Conservation (phyloP, 2,888 invertebrate species). For the Drosophila meridiana region DNA sequence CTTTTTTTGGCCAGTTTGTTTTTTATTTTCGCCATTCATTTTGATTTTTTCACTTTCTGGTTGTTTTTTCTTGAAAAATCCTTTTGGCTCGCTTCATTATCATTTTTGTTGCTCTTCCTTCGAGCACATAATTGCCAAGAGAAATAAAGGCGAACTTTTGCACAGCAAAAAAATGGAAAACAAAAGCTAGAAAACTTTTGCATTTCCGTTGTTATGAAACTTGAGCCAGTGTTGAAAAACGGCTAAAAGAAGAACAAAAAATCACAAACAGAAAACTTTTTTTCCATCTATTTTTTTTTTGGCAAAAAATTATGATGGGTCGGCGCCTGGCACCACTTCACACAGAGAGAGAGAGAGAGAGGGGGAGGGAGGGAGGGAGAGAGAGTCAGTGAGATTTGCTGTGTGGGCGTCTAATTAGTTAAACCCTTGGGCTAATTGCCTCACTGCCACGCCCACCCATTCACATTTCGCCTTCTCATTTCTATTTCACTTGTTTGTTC, state of each 20-base stretch:
- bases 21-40: conserved; percentile 28
- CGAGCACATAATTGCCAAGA: conserved; percentile 74
- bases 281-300: conserved; percentile 34
- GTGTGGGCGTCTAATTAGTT: conserved; percentile 83
- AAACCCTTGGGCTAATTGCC: conserved; percentile 83
- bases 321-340: conserved; percentile 85
- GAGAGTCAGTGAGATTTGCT: conserved; percentile 17
- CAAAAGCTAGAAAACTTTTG: conserved; percentile 55
- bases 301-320: conserved; percentile 79
- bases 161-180: not conserved
- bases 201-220: conserved; percentile 79
- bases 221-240: conserved; percentile 58
- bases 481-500: conserved; percentile 29
- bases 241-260: conserved; percentile 18
- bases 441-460: conserved; percentile 57
- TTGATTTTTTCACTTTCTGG: conserved; percentile 25
- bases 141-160: conserved; percentile 52
- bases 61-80: conserved; percentile 65
- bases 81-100: conserved; percentile 72
- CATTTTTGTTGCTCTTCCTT: conserved; percentile 56
- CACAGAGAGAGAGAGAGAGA: conserved; percentile 53
- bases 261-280: conserved; percentile 32
- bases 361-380: conserved; percentile 17
- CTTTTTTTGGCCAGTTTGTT: conserved; percentile 32
- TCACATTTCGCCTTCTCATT: conserved; percentile 15